Percentiles rank a stretch among this genome's conserved stretches.
These are phyloP conservation scores for Catajapyx aquilonaris DNA, from an alignment of 1,140 invertebrate species.

Conservation along the genomic window DNA sequence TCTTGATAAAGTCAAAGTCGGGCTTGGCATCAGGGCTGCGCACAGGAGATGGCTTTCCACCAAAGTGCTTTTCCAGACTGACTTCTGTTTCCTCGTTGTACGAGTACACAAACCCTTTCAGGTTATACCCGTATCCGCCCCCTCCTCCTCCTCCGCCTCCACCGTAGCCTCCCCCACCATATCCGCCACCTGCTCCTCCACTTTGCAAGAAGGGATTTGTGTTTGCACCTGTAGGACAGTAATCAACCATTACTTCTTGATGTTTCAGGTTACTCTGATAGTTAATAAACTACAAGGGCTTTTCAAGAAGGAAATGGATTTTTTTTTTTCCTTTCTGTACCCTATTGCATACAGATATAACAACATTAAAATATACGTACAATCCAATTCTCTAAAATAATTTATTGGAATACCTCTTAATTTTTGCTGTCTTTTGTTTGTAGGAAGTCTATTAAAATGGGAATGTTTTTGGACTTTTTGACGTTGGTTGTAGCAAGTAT, in stretches of 20 bases:
- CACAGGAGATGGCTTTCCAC: constrained; percentile 13
- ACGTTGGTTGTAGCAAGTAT: not conserved
- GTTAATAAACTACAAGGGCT: constrained; percentile 1
- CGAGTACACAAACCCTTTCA: too few species aligned
- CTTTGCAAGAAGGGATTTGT: constrained; percentile 15
- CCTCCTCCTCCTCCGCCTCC: constrained; percentile 3
- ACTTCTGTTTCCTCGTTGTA: too few species aligned
- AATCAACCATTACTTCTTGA: constrained; percentile 3
- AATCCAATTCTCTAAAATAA: constrained; percentile 4
- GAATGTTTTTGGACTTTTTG: constrained; percentile 5
- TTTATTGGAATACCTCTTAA: constrained; percentile 9
- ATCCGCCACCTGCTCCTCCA: constrained; percentile 6
- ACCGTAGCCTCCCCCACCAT: constrained; percentile 8
- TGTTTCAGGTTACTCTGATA: constrained; percentile 2
- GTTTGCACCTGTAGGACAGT: constrained; percentile 8
- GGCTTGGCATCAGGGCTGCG: constrained; percentile 12
- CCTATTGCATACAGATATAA: too few species aligned
- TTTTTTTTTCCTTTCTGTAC: not conserved
- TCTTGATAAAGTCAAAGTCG: constrained; percentile 14
- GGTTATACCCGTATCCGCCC: not conserved
- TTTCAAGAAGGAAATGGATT: not conserved
- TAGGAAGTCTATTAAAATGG: constrained; percentile 10
- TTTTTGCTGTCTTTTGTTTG: constrained; percentile 11
- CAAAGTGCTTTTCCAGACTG: constrained; percentile 7
- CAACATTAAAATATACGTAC: too few species aligned